phyloP scores from a whole-genome alignment of 2,113 vertebrate genomes.

The Dendropsophus ebraccatus region DNA sequence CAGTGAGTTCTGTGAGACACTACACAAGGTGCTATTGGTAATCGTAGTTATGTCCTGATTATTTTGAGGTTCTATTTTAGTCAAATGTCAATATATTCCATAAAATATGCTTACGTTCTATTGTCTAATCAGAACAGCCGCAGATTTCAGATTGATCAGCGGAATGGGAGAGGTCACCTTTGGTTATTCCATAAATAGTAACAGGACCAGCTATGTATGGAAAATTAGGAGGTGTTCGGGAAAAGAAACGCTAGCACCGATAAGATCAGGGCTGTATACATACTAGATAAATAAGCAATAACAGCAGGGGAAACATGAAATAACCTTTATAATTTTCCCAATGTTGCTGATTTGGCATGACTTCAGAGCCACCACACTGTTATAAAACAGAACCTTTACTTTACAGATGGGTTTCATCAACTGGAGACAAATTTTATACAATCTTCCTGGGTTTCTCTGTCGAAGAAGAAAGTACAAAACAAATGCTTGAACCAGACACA shows the following conservation, averaged over 20 bases:
- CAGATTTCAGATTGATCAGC: conserved; percentile 24
- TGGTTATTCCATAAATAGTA: conserved; percentile 45
- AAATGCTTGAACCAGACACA: conserved; percentile 44
- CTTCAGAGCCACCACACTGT: conserved; percentile 55
- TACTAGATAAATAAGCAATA: conserved; percentile 55
- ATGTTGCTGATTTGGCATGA: conserved; percentile 53
- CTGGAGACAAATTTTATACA: conserved; percentile 51
- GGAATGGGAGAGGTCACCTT: conserved; percentile 49
- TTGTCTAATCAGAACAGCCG: conserved; percentile 10
- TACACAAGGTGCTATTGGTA: conserved; percentile 11
- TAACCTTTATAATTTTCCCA: conserved; percentile 52
- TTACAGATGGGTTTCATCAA: conserved; percentile 57
- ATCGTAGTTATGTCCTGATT: neutral
- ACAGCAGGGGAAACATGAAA: conserved; percentile 47
- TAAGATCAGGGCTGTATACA: conserved; percentile 56
- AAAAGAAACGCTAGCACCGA: conserved; percentile 47
- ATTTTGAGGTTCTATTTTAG: conserved; percentile 11
- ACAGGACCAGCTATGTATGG: conserved; percentile 35
- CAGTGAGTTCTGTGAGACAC: too few relatives aligned
- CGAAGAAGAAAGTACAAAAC: conserved; percentile 37
- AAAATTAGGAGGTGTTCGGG: conserved; percentile 52
- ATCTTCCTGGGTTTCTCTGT: conserved; percentile 42
- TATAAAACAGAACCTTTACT: conserved; percentile 58
- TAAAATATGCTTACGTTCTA: conserved; percentile 32
- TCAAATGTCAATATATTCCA: conserved; percentile 42